phyloP scores from a whole-genome alignment of 2,113 vertebrate genomes.

The Conger conger region DNA sequence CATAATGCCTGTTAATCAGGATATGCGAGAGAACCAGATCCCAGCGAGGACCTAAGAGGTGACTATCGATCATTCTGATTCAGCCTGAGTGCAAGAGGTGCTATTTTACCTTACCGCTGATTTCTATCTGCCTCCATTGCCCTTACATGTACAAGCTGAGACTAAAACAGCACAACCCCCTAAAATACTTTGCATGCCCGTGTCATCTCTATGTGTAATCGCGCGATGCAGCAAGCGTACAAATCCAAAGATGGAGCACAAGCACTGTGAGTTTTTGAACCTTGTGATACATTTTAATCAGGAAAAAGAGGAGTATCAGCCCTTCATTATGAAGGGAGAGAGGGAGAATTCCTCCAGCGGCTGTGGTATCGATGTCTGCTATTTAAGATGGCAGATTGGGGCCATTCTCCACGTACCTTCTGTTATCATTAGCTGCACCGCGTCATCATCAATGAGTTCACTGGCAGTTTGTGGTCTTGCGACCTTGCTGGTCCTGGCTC shows the following conservation, averaged over 20 bases:
- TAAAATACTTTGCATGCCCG: not conserved
- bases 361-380: constrained; percentile 48
- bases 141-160: not conserved
- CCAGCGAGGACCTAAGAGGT: not conserved
- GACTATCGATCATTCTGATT: not conserved
- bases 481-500: not conserved
- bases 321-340: constrained; percentile 50
- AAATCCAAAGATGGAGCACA: not conserved
- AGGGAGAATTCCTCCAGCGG: constrained; percentile 48
- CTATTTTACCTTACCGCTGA: not conserved
- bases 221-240: not conserved
- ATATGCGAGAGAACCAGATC: not conserved
- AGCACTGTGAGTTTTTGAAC: not conserved
- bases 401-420: constrained; percentile 52
- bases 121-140: not conserved
- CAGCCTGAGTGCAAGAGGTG: not conserved
- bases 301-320: constrained; percentile 31
- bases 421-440: constrained; percentile 56
- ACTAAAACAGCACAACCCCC: not conserved
- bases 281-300: constrained; percentile 43
- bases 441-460: constrained; percentile 40
- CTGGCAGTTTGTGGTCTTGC: constrained; percentile 27
- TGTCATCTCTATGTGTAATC: not conserved
- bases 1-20: not conserved
- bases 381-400: constrained; percentile 60